Conservation (phyloP, 2,113 vertebrate species). For the pig (Sus scrofa) region DNA sequence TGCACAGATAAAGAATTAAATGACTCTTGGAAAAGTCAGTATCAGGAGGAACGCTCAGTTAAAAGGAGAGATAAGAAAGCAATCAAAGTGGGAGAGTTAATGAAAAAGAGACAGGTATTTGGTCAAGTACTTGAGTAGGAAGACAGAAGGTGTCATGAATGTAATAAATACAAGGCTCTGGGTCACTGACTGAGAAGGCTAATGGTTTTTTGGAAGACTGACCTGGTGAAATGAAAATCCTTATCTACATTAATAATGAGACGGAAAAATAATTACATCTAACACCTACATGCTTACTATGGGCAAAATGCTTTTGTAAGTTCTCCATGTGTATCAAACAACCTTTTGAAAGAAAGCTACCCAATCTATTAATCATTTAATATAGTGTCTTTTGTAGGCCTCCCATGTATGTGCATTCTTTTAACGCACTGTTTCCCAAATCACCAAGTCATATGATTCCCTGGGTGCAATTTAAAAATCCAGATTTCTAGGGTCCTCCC, state of each 20-base stretch:
- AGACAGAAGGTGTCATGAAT: neutral
- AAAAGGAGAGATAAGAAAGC: constrained; percentile 17
- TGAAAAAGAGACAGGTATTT: neutral
- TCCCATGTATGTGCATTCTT: neutral
- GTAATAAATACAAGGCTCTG: neutral
- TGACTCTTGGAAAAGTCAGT: neutral
- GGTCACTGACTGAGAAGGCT: neutral
- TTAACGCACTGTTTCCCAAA: neutral
- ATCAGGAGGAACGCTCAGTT: neutral
- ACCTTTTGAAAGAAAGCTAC: neutral
- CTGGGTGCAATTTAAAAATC: constrained; percentile 80
- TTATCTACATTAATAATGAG: neutral
- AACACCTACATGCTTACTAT: neutral
- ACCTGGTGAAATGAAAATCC: neutral
- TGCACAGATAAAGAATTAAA: constrained; percentile 34
- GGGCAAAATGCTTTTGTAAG: neutral
- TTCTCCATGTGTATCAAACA: neutral
- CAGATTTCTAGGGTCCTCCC: neutral
- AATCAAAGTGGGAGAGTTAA: constrained; percentile 1
- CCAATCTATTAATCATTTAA: neutral
- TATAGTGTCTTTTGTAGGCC: neutral
- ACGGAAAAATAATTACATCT: neutral
- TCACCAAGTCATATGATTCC: constrained; percentile 1
- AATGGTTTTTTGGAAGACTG: neutral
- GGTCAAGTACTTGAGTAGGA: neutral